Conservation (phyloP, 1,140 invertebrate genomes). For the Ooceraea biroi region DNA sequence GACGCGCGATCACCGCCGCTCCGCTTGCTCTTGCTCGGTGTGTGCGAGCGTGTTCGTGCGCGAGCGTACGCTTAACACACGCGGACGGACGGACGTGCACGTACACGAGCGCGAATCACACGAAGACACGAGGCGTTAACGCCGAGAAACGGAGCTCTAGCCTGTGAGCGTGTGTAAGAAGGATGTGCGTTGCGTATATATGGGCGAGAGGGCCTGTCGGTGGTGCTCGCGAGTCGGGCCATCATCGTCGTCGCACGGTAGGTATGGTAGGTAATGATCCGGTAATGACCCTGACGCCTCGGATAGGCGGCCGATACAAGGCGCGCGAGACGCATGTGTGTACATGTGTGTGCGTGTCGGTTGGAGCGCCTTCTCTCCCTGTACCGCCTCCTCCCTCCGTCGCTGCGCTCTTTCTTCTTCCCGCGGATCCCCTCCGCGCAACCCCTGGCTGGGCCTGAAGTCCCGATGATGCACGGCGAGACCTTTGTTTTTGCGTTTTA, state of each 20-base stretch:
- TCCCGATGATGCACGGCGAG: constrained; percentile 61
- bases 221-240: constrained; percentile 69
- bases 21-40: not conserved
- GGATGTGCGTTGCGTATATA: not conserved
- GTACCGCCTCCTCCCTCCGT: constrained; percentile 30
- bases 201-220: constrained; percentile 24
- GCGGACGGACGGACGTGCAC: not conserved
- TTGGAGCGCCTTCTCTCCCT: constrained; percentile 42
- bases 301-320: constrained; percentile 68
- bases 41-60: constrained; percentile 12
- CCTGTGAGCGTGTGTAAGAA: constrained; percentile 42
- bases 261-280: constrained; percentile 85
- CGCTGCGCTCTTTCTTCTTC: constrained; percentile 27
- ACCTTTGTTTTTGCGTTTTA: constrained; percentile 83
- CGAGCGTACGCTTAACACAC: constrained; percentile 1
- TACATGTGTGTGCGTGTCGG: not conserved
- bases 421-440: constrained; percentile 24
- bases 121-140: constrained; percentile 54
- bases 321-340: not conserved
- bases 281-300: constrained; percentile 85
- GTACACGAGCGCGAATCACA: not conserved
- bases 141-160: constrained; percentile 44
- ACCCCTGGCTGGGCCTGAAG: constrained; percentile 19
- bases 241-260: constrained; percentile 83
- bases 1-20: constrained; percentile 68